Conservation (phyloP, 2,797 vertebrate genomes). For the Darevskia nairensis region DNA sequence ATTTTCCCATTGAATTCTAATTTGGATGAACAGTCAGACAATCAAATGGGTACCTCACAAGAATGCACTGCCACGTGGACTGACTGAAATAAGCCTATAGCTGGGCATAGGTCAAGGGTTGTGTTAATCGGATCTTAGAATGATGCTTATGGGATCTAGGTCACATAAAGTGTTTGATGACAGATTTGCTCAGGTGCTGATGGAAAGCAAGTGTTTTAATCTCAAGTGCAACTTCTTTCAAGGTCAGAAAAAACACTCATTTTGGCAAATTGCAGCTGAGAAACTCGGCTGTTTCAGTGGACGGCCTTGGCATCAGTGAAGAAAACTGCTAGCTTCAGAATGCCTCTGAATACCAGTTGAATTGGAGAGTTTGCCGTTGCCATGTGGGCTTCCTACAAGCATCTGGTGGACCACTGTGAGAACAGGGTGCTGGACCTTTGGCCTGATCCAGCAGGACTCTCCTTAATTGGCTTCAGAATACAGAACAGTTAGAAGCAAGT, state of each 20-base stretch:
- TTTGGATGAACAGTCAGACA: not conserved
- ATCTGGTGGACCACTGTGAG: not conserved
- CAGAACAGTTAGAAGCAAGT: not conserved
- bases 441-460: not conserved
- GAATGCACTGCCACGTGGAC: not conserved
- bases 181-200: not conserved
- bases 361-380: too few relatives aligned
- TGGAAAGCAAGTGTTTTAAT: not conserved
- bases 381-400: too few relatives aligned
- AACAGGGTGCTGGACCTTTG: not conserved
- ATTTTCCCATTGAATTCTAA: not conserved
- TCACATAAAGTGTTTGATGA: too few relatives aligned
- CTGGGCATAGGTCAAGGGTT: not conserved
- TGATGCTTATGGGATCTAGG: not conserved
- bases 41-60: not conserved
- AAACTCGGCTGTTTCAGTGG: not conserved
- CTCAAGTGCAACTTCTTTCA: not conserved
- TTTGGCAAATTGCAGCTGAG: not conserved
- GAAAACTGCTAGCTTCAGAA: not conserved
- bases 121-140: not conserved
- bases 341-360: too few relatives aligned
- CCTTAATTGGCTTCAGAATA: not conserved
- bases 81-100: not conserved
- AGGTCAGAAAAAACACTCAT: not conserved
- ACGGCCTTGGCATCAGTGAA: not conserved